phyloP scores from a whole-genome alignment of 2,797 vertebrate genomes.

The Enteromius paludinosus region DNA sequence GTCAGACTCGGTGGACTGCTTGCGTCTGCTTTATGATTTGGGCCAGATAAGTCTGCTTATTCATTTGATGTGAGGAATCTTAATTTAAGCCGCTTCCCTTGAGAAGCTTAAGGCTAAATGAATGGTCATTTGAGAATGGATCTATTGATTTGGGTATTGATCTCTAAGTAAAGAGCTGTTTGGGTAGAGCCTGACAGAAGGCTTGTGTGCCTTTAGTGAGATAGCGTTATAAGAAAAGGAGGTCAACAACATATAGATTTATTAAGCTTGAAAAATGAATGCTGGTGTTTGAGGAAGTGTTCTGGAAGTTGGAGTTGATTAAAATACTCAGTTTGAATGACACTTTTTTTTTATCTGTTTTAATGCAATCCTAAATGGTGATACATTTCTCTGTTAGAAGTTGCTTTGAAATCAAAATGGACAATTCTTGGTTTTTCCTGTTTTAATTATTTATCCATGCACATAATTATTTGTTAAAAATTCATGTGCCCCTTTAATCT shows the following conservation, averaged over 20 bases:
- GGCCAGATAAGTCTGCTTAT: slow-evolving; percentile 45
- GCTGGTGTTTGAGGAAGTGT: slow-evolving; percentile 49
- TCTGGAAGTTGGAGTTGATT: slow-evolving; percentile 45
- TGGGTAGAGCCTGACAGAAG: slow-evolving; percentile 4
- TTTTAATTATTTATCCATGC: not conserved
- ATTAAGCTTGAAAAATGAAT: slow-evolving; percentile 68
- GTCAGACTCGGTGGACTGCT: slow-evolving; percentile 27
- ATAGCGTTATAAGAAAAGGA: slow-evolving; percentile 58
- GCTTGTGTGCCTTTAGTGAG: slow-evolving; percentile 11
- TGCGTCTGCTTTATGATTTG: slow-evolving; percentile 47
- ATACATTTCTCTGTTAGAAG: not conserved
- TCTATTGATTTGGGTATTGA: slow-evolving; percentile 36
- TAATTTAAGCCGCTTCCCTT: slow-evolving; percentile 42
- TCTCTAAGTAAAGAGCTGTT: slow-evolving; percentile 11
- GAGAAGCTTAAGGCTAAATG: slow-evolving; percentile 41
- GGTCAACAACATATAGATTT: slow-evolving; percentile 51
- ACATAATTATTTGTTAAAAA: not conserved
- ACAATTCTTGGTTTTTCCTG: not conserved
- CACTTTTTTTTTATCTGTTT: not conserved
- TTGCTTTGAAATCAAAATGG: not conserved
- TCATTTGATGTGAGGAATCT: slow-evolving; percentile 38
- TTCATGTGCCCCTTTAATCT: not conserved
- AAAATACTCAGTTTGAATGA: not conserved
- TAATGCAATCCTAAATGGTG: not conserved
- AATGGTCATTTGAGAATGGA: slow-evolving; percentile 39